Base-by-base conservation (phyloP, 2,888 invertebrate genomes). In the Oxytorus armatus region DNA sequence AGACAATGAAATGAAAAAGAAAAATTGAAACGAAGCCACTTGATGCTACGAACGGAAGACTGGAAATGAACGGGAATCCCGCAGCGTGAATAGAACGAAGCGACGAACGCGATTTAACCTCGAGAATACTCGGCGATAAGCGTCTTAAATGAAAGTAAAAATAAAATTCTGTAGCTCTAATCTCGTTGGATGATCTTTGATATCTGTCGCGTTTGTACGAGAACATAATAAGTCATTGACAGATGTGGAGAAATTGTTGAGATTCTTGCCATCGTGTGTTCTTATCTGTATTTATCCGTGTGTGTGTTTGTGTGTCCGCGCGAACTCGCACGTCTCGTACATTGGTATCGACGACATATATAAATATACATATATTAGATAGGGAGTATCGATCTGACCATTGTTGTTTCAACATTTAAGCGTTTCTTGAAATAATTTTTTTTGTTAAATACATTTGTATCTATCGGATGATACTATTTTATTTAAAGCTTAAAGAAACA, bases 161-260 rank as follows among this genome's bases (percentile, higher is more conserved):
- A 47, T 57, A 77, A 79, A 69, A 51, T 49, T 25, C 57, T 47
- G 29, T 5, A 29, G 59, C 36, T 72, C 68, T 80, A 78, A 79
- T 82, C 79, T 44, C 36, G 14, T 14, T 47, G 33, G 69, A 57
- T 78, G 68, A 57, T 70, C 18, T 51, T 53, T 61, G 23, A 55
- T 76, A 63, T 55, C 25, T 44, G 18, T 44, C 44, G 16, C 44
- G 25, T 18, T 21, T 39, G 23, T 68, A 44, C 53, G 69, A 47
- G 77, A 75, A 77, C n/a, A n/a, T n/a, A 79, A 77, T 68, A 75
- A 79, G 75, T 61, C 75, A 83, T 81, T 76, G 82, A 81, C 83
- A 80, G 72, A 65, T 69, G 55, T 81, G 68, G 72, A 75, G 77
- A 77, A 82, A 77, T 80, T 74, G 59, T 73, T 72, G 47, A 33